Percentiles rank a stretch among this genome's conserved stretches.
phyloP scores from a whole-genome alignment of 2,113 vertebrate genomes.

The Bettongia penicillata region DNA sequence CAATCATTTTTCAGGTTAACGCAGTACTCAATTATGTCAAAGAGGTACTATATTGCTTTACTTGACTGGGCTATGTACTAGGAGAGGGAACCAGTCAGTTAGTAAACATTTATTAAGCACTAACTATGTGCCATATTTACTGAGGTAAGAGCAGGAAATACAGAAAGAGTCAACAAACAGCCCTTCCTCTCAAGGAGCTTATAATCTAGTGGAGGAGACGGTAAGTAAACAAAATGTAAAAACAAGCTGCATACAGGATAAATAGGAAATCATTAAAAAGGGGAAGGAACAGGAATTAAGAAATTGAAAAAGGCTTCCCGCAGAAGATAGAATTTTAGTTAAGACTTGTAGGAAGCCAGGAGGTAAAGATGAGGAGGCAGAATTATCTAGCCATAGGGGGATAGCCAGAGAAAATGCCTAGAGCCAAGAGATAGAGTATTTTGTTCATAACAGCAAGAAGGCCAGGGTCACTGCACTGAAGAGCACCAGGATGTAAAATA shows the following conservation, averaged over 20 bases:
- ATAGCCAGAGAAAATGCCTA: background rate
- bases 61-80: background rate
- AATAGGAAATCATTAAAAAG: background rate
- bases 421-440: background rate
- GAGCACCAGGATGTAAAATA: background rate
- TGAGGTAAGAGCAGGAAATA: background rate
- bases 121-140: background rate
- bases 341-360: background rate
- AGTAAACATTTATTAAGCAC: background rate
- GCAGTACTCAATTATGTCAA: slow-evolving; percentile 61
- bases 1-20: slow-evolving; percentile 41
- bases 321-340: background rate
- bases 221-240: background rate
- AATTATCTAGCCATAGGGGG: background rate
- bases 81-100: background rate
- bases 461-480: background rate
- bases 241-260: background rate
- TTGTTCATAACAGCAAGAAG: background rate
- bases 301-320: background rate
- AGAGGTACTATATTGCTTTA: slow-evolving; percentile 54
- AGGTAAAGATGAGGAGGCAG: background rate
- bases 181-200: background rate
- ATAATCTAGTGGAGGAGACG: background rate
- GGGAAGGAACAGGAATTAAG: background rate
- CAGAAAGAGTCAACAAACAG: background rate